Conservation (phyloP, 1,140 invertebrate genomes). For the Panagrolaimus sp. region DNA sequence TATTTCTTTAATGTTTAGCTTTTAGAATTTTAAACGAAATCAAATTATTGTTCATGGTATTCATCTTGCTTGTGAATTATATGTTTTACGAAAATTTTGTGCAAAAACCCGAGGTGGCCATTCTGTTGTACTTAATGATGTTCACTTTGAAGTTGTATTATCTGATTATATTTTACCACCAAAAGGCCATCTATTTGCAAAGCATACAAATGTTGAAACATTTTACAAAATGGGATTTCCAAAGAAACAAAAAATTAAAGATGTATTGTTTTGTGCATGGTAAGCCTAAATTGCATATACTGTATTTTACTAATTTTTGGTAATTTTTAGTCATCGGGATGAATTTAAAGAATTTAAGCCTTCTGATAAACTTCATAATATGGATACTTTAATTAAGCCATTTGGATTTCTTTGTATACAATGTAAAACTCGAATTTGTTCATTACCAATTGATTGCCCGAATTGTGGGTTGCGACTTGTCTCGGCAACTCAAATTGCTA, state of each 20-base stretch:
- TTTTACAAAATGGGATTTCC: conserved; percentile 13
- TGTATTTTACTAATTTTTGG: no score
- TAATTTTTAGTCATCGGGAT: not conserved
- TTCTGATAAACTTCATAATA: not conserved
- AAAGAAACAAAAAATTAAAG: not conserved
- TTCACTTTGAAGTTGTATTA: not conserved
- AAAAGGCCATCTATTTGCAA: conserved; percentile 1
- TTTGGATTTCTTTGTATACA: conserved; percentile 5
- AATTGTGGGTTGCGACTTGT: conserved; percentile 4
- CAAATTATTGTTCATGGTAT: conserved; percentile 8
- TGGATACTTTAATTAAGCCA: not conserved
- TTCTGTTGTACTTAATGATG: conserved; percentile 1
- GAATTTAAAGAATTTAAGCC: not conserved
- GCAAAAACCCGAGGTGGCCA: not conserved
- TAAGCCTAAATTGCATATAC: no score
- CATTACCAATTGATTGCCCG: not conserved
- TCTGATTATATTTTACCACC: not conserved
- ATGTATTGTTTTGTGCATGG: conserved; percentile 2
- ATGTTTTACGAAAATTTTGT: not conserved
- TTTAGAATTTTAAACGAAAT: conserved; percentile 8
- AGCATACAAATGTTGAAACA: not conserved
- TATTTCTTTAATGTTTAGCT: not conserved
- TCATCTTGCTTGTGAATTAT: not conserved
- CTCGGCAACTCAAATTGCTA: not conserved
- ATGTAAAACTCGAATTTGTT: conserved; percentile 5